Evolutionary conservation across 2,797 vertebrate species (phyloP).

Genomic region (Siniperca undulata): DNA sequence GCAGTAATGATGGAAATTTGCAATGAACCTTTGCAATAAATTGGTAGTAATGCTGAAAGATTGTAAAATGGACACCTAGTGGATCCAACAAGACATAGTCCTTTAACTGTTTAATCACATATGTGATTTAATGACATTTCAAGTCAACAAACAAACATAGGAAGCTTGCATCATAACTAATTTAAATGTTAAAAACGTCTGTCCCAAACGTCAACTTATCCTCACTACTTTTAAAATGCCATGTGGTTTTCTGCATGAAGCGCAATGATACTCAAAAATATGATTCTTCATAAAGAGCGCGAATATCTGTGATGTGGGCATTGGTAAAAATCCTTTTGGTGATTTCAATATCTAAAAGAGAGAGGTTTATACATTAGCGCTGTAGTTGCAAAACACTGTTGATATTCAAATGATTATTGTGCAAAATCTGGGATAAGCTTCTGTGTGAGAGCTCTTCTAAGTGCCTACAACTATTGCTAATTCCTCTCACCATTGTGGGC

Average conservation of each 20-base stretch:
- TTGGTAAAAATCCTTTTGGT: conserved; percentile 87
- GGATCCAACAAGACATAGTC: background rate
- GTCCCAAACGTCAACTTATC: conserved; percentile 20
- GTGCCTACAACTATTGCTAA: conserved; percentile 99
- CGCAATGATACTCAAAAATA: conserved; percentile 54
- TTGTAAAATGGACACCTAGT: background rate
- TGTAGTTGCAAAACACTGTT: conserved; percentile 99
- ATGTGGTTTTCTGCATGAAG: conserved; percentile 5
- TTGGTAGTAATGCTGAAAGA: background rate
- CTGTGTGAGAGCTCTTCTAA: conserved; percentile 99
- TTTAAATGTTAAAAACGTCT: conserved; percentile 15
- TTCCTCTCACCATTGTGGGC: conserved; percentile 98
- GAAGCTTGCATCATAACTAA: background rate
- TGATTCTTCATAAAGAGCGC: conserved; percentile 68
- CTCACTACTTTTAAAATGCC: conserved; percentile 10
- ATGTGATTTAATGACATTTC: conserved; percentile 3
- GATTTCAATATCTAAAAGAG: conserved; percentile 95
- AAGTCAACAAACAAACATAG: conserved; percentile 17
- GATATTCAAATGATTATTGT: conserved; percentile 99
- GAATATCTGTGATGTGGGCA: conserved; percentile 89
- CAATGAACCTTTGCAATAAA: background rate
- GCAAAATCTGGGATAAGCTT: conserved; percentile 99
- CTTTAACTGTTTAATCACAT: background rate
- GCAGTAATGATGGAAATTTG: background rate
- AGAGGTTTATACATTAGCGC: conserved; percentile 99